Conservation (phyloP, 1,140 invertebrate genomes). For the Drosophila mayri region DNA sequence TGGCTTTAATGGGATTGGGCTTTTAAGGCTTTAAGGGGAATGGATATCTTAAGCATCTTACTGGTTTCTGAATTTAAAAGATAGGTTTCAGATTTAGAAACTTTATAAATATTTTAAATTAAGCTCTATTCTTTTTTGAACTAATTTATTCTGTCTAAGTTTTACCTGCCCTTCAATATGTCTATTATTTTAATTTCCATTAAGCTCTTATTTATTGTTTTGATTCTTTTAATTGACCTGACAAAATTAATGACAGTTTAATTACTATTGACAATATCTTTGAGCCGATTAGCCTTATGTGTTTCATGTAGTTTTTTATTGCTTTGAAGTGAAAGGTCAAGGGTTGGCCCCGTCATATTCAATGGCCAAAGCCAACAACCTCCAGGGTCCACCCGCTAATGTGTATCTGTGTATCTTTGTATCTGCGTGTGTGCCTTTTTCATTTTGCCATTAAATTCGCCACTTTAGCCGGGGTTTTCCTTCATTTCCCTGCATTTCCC, state of each 20-base stretch:
- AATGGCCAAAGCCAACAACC: constrained; percentile 44
- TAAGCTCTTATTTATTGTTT: not conserved
- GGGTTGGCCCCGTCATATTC: constrained; percentile 20
- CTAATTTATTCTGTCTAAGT: not conserved
- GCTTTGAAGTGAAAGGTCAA: constrained; percentile 24
- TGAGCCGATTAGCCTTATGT: not conserved
- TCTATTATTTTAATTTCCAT: not conserved
- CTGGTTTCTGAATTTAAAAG: not conserved
- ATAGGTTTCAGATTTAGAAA: not conserved
- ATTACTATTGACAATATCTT: constrained; percentile 26
- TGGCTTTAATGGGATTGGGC: not conserved
- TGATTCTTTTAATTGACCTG: not conserved
- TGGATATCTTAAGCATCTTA: no score
- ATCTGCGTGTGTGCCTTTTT: constrained; percentile 22
- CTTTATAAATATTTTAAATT: not conserved
- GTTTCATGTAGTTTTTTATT: not conserved
- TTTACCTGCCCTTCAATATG: no score
- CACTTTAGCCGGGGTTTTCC: constrained; percentile 22
- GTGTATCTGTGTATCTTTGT: constrained; percentile 5
- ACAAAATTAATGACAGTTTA: not conserved
- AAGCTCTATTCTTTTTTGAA: not conserved
- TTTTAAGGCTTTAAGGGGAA: not conserved
- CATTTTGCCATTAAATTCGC: constrained; percentile 63
- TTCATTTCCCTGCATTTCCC: constrained; percentile 24
- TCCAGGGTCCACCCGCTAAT: not conserved